A percentile compares a stretch with the other conserved stretches of the same genome.
Evolutionary conservation across 2,113 vertebrate genomes (phyloP).

Genomic region (Sander vitreus): DNA sequence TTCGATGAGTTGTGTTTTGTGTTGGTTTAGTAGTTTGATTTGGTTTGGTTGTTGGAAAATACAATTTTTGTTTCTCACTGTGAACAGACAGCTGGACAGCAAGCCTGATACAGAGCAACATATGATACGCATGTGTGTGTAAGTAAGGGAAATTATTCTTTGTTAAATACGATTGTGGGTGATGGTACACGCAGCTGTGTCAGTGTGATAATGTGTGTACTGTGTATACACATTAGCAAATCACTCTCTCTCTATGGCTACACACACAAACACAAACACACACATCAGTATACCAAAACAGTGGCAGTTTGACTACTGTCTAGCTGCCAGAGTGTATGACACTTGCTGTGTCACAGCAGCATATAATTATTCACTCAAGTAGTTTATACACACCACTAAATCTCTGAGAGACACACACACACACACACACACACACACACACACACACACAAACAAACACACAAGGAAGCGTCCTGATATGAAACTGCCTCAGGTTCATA

Average conservation of each 20-base stretch:
- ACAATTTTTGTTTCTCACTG: neutral
- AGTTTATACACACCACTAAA: conserved; percentile 38
- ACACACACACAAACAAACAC: neutral
- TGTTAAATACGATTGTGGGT: neutral
- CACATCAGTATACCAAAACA: conserved; percentile 20
- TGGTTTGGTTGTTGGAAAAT: neutral
- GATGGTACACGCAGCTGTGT: neutral
- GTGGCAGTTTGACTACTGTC: conserved; percentile 22
- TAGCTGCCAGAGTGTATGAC: conserved; percentile 21
- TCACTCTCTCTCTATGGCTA: neutral
- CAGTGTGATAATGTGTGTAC: neutral
- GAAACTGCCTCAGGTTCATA: conserved; percentile 34
- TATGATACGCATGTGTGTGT: neutral
- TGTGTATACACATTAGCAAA: conserved; percentile 7
- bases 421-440: conserved; percentile 1
- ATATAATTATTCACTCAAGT: conserved; percentile 55
- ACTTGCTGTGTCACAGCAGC: conserved; percentile 46
- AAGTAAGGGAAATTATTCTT: neutral
- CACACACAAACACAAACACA: conserved; percentile 33
- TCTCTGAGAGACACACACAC: conserved; percentile 9
- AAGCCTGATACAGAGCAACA: neutral
- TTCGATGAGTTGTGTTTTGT: neutral
- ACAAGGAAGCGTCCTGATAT: conserved; percentile 7
- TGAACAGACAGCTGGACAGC: neutral
- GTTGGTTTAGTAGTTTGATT: neutral